Evolutionary conservation across 2,888 invertebrate species (phyloP).

Genomic region (Lumbricus terrestris): DNA sequence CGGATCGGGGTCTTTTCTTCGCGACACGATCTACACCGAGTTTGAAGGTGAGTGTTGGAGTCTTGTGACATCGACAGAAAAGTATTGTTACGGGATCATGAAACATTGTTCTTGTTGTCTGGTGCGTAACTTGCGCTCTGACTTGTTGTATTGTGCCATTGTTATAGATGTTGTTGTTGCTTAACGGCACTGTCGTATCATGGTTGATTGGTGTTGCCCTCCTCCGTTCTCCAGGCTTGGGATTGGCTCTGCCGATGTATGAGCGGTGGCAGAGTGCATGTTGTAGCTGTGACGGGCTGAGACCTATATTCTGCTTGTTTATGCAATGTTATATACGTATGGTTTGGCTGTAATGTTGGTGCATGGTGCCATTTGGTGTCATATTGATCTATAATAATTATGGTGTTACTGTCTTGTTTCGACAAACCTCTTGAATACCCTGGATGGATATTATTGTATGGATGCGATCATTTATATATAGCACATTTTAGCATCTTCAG

Average conservation of each 20-base stretch:
- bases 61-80: not conserved
- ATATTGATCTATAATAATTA: no score
- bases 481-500: not conserved
- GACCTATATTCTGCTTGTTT: not conserved
- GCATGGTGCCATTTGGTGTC: not conserved
- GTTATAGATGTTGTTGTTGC: no score
- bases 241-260: no score
- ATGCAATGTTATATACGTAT: no score
- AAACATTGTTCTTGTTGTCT: not conserved
- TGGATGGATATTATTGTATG: not conserved
- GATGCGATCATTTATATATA: not conserved
- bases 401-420: not conserved
- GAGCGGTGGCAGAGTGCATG: no score
- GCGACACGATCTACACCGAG: constrained; percentile 64
- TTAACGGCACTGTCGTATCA: no score
- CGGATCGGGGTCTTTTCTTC: constrained; percentile 66
- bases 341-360: not conserved
- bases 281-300: not conserved
- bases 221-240: no score
- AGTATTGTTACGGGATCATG: not conserved
- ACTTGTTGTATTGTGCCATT: not conserved
- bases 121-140: no score
- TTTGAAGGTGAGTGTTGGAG: constrained; percentile 65
- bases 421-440: not conserved
- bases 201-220: no score